These are phyloP conservation scores for Anoura caudifer DNA, from an alignment of 2,113 vertebrate species.

Conservation along the genomic window DNA sequence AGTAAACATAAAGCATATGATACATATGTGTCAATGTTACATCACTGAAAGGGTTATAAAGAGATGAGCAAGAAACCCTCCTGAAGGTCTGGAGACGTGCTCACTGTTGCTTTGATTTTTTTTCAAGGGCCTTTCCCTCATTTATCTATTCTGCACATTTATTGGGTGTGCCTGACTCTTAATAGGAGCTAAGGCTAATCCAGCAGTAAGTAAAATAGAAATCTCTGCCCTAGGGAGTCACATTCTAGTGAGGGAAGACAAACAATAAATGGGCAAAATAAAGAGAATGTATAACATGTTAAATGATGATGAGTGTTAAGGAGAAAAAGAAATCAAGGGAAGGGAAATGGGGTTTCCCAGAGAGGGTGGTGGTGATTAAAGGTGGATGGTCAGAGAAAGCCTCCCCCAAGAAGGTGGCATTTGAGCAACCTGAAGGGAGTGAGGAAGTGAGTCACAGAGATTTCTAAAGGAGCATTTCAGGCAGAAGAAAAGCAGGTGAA, in stretches of 20 bases:
- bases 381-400: neutral
- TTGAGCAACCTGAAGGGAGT: neutral
- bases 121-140: neutral
- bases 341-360: neutral
- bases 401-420: neutral
- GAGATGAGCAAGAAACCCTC: neutral
- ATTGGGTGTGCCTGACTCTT: neutral
- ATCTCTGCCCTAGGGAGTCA: neutral
- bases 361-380: neutral
- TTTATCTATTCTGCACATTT: neutral
- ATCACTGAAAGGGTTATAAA: neutral
- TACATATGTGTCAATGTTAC: neutral
- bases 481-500: neutral
- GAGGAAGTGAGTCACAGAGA: neutral
- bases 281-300: neutral
- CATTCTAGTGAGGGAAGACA: neutral
- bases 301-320: neutral
- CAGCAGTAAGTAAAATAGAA: slow-evolving; percentile 1
- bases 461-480: neutral
- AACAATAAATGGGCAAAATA: neutral
- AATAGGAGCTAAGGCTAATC: neutral
- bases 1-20: neutral
- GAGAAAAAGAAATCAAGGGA: neutral
- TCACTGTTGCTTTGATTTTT: neutral
- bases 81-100: neutral